phyloP scores from a whole-genome alignment of 2,797 vertebrate species.

The Phoeniculus purpureus region DNA sequence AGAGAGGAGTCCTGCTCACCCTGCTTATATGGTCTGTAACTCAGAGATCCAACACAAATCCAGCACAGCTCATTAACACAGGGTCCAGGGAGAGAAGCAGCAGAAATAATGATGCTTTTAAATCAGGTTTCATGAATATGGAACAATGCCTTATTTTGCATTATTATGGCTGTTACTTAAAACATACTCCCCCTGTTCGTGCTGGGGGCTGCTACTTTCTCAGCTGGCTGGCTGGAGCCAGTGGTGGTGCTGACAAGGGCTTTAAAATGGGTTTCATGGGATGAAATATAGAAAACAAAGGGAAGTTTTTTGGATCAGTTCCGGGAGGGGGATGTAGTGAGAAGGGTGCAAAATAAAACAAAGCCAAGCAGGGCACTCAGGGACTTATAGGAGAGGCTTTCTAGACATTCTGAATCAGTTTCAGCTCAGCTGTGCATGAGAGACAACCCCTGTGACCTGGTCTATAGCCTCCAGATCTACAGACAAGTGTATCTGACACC shows the following conservation, averaged over 20 bases:
- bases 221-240: not conserved
- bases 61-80: slow-evolving; percentile 71
- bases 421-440: not conserved
- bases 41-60: slow-evolving; percentile 66
- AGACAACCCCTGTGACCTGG: not conserved
- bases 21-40: slow-evolving; percentile 63
- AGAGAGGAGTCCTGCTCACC: not conserved
- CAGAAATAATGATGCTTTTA: slow-evolving; percentile 75
- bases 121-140: slow-evolving; percentile 78
- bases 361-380: not conserved
- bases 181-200: slow-evolving; percentile 48
- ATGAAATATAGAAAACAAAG: slow-evolving; percentile 18
- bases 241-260: not conserved
- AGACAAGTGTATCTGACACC: not conserved
- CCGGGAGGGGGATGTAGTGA: not conserved
- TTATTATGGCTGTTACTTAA: slow-evolving; percentile 71
- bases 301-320: not conserved
- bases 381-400: not conserved
- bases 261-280: slow-evolving; percentile 35
- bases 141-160: slow-evolving; percentile 72
- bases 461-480: not conserved
- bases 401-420: not conserved
- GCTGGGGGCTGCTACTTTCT: slow-evolving; percentile 34
- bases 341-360: slow-evolving; percentile 7
- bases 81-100: slow-evolving; percentile 63